Conservation (phyloP, 2,113 vertebrate genomes). For the Picathartes gymnocephalus region DNA sequence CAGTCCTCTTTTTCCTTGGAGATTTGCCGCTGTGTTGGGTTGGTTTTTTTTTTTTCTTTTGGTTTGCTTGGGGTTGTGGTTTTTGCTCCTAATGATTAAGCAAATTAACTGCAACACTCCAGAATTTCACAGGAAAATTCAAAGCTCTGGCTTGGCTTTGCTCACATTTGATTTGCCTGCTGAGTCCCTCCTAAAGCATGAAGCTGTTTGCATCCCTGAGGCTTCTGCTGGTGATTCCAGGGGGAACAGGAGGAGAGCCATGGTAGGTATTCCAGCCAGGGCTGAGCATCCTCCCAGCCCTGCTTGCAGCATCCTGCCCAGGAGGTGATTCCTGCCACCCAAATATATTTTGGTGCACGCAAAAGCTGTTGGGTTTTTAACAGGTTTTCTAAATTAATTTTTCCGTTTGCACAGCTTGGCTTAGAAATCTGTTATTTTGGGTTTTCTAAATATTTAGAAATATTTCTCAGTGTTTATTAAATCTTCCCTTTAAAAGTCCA, state of each 20-base stretch:
- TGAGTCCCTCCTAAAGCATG: not conserved
- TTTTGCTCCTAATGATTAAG: slow-evolving; percentile 19
- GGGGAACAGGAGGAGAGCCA: not conserved
- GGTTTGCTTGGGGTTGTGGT: not conserved
- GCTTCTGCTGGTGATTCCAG: slow-evolving; percentile 12
- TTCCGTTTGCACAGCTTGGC: slow-evolving; percentile 26
- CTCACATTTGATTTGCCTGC: not conserved
- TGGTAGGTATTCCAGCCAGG: not conserved
- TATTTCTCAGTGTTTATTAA: slow-evolving; percentile 49
- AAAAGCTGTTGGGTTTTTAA: slow-evolving; percentile 29
- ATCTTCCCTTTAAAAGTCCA: not conserved
- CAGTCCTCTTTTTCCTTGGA: slow-evolving; percentile 9
- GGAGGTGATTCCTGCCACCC: not conserved
- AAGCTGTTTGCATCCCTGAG: slow-evolving; percentile 20
- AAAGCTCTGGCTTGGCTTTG: slow-evolving; percentile 10
- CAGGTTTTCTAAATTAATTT: slow-evolving; percentile 1
- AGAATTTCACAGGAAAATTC: not conserved
- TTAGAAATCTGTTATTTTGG: slow-evolving; percentile 11
- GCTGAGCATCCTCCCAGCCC: not conserved
- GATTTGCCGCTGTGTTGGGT: not conserved
- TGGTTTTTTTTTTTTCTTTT: not conserved
- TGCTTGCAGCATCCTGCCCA: not conserved
- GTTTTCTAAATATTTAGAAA: slow-evolving; percentile 57
- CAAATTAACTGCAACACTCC: slow-evolving; percentile 3
- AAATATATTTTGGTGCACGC: not conserved